Evolutionary conservation across 2,797 vertebrate genomes (phyloP), one percentile per base, ranked within the genome.

Genomic region (Alcedo quadribrachys): DNA sequence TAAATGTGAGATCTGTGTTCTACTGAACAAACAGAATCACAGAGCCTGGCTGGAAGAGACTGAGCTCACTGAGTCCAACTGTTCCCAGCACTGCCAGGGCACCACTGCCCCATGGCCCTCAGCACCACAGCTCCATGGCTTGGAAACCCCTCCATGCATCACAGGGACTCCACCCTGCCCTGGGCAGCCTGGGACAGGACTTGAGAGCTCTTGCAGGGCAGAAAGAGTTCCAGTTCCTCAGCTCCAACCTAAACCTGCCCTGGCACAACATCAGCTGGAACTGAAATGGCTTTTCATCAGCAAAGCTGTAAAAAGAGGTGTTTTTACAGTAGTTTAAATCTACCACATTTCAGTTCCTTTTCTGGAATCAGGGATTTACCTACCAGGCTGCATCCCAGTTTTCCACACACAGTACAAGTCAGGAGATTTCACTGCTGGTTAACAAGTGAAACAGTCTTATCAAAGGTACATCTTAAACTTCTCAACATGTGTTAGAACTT

Each of bases 311-410:
- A 55, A 12, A 60, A 42, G 8, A 48, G 14, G 27, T 24, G 33
- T 37, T 60, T 5, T 53, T 12, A 22, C 54, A 12, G 8, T 66
- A 43, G 9, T 4, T 62, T 32, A 43, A 79, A 48, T 14, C 2
- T 18, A 4, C 57, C 55, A 25, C 2, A 7, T 11, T 74, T 0
- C 0, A 16, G 16, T 75, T 76, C 21, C 15, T 77, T 27, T 61
- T 74, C 24, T 66, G n/a, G 68, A 20, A 13, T 46, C 12, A 16
- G 11, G 60, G 42, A 66, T 51, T 54, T 35, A 35, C 21, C 10
- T 81, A 22, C 17, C 28, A 57, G 30, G 24, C 4, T 82, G 24
- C 43, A 62, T 84, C 19, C 12, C 15, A 10, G 2, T 61, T 62
- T 68, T 70, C 45, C n/a, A 27, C 15, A 14, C 8, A 27, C 48